Evolutionary conservation across 2,113 vertebrate species (phyloP).

Genomic region (Cricetomys ansorgei): DNA sequence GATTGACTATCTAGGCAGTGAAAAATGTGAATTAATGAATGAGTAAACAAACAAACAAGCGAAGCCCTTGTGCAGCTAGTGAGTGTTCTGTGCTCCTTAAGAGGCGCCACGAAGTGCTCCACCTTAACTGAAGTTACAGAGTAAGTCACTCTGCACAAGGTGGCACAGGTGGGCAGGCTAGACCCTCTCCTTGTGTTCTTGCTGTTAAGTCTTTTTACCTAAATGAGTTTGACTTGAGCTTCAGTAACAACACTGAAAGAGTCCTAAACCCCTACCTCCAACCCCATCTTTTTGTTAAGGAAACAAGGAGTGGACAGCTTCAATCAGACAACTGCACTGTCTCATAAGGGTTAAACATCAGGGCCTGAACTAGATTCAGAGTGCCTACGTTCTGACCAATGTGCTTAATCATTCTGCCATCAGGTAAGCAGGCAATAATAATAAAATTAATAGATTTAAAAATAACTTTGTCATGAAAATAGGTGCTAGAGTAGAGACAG

Average conservation of each 20-base stretch:
- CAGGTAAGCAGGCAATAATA: neutral
- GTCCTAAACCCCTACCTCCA: no score
- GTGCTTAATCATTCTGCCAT: neutral
- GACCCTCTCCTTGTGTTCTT: accelerated
- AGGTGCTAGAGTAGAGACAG: neutral
- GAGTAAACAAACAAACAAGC: neutral
- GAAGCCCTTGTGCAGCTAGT: neutral
- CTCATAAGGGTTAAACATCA: neutral
- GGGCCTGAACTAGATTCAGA: neutral
- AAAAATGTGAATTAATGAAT: neutral
- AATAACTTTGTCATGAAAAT: neutral
- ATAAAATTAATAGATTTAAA: neutral
- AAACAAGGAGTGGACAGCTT: no score
- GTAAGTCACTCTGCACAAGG: neutral
- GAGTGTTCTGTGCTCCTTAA: neutral
- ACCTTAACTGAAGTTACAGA: neutral
- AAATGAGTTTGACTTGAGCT: neutral
- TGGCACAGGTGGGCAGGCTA: neutral
- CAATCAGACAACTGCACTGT: neutral
- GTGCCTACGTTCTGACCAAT: neutral
- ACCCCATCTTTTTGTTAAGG: neutral
- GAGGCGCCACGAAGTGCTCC: neutral
- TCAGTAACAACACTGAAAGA: neutral
- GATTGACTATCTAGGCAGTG: neutral
- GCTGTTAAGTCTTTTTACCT: neutral